Conservation (phyloP, 2,888 invertebrate genomes). For the Diadegma fenestrale region DNA sequence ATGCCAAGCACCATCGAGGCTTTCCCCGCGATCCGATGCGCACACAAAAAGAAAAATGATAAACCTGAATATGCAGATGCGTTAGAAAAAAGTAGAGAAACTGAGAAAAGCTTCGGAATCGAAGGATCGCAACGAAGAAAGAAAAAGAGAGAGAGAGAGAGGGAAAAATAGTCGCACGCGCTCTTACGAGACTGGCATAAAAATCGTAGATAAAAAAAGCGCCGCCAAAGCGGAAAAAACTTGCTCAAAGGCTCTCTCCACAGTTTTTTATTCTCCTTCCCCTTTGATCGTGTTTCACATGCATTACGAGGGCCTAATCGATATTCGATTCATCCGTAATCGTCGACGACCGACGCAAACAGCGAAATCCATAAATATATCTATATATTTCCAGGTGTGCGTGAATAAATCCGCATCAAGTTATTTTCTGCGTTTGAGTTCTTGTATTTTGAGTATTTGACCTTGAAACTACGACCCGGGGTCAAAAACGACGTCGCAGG, state of each 20-base stretch:
- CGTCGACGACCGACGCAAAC: conserved; percentile 14
- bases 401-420: not conserved
- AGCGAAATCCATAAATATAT: not conserved
- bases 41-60: not conserved
- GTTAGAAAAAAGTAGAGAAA: conserved; percentile 20
- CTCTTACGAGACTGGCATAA: conserved; percentile 58
- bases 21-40: not conserved
- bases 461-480: too few species aligned
- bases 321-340: conserved; percentile 49
- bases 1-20: conserved; percentile 51
- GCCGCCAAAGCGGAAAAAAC: conserved; percentile 39
- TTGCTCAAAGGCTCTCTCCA: conserved; percentile 1
- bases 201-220: conserved; percentile 47
- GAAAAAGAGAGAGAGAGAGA: conserved; percentile 45
- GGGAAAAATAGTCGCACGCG: conserved; percentile 33
- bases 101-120: not conserved
- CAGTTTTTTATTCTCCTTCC: not conserved
- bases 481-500: too few species aligned
- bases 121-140: not conserved
- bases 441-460: conserved; percentile 7
- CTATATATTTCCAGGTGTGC: not conserved
- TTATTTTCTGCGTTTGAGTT: not conserved
- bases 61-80: not conserved
- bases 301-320: conserved; percentile 34
- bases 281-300: conserved; percentile 34